A percentile compares a stretch with the other conserved stretches of the same genome.
These are phyloP conservation scores for Microtus oregoni DNA, from an alignment of 2,113 vertebrate species.

Conservation along the genomic window DNA sequence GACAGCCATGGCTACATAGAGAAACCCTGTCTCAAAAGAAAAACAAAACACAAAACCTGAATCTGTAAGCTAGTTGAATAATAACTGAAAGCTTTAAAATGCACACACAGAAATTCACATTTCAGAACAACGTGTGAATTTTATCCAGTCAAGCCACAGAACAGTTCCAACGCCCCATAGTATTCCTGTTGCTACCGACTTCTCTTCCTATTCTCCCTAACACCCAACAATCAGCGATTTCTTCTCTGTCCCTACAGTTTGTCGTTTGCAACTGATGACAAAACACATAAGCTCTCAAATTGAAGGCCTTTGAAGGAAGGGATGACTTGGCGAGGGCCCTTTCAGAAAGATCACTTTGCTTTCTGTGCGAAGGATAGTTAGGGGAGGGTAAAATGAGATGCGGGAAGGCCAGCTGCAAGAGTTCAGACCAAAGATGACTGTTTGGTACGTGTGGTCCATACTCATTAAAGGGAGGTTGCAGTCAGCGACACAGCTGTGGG, in stretches of 20 bases:
- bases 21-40: background rate
- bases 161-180: background rate
- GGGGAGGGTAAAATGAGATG: constrained; percentile 28
- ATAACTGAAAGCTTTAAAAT: background rate
- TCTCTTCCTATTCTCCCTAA: background rate
- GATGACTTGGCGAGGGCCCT: background rate
- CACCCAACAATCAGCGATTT: background rate
- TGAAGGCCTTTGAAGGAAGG: constrained; percentile 18
- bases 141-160: constrained; percentile 5
- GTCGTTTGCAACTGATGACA: constrained; percentile 48
- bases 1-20: background rate
- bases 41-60: background rate
- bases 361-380: constrained; percentile 36
- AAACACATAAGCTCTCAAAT: background rate
- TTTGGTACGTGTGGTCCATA: constrained; percentile 21
- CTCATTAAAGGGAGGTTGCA: constrained; percentile 56
- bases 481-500: constrained; percentile 52
- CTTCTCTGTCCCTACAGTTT: constrained; percentile 25
- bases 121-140: background rate
- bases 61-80: background rate
- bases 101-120: background rate
- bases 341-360: constrained; percentile 38
- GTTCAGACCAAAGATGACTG: constrained; percentile 43
- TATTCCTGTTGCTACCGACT: constrained; percentile 13
- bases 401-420: constrained; percentile 32